Conservation (phyloP, 2,113 vertebrate genomes). For the Leucosticte australis region DNA sequence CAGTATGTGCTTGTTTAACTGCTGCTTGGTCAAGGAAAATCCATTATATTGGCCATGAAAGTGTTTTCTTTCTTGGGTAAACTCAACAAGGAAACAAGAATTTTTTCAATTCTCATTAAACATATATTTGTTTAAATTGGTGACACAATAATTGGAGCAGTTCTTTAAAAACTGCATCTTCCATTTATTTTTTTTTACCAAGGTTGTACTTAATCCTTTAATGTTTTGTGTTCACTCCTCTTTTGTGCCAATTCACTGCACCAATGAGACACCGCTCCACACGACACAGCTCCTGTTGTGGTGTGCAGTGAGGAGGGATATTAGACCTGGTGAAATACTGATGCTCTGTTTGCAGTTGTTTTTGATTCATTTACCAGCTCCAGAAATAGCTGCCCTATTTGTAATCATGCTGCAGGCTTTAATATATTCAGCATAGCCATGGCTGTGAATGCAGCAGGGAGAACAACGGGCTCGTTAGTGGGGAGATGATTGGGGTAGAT, state of each 20-base stretch:
- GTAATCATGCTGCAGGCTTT: background rate
- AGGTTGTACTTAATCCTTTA: background rate
- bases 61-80: background rate
- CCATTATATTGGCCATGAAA: background rate
- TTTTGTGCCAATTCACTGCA: background rate
- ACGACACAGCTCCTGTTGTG: background rate
- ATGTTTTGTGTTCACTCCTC: background rate
- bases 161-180: background rate
- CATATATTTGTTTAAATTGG: background rate
- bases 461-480: fast-evolving
- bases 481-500: background rate
- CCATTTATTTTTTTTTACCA: background rate
- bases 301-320: fast-evolving
- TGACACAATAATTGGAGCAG: background rate
- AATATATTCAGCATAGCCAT: background rate
- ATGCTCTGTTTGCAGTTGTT: background rate
- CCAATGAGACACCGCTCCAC: background rate
- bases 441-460: background rate
- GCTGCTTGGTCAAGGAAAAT: background rate
- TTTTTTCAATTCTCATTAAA: background rate
- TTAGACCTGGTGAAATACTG: background rate
- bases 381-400: background rate
- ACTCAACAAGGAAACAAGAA: background rate
- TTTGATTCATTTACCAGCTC: background rate
- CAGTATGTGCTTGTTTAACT: background rate